Conservation (phyloP, 1,140 invertebrate species). For the Caenorhabditis tropicalis region DNA sequence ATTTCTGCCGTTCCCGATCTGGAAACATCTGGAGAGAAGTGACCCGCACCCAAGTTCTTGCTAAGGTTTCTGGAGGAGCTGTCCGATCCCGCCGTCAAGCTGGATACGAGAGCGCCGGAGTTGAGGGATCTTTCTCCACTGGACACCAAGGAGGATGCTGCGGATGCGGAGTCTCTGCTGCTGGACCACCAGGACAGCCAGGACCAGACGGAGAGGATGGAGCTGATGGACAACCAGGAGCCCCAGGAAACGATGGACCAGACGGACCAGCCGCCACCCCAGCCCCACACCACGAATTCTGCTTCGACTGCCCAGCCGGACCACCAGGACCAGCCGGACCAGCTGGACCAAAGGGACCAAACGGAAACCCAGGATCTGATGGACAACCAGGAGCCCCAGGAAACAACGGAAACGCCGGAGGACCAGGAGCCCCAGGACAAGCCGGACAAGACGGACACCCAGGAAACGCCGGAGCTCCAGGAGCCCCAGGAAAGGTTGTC, state of each 20-base stretch:
- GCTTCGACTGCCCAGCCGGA: conserved; percentile 63
- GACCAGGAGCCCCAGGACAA: conserved; percentile 41
- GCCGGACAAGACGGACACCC: conserved; percentile 50
- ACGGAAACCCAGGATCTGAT: conserved; percentile 50
- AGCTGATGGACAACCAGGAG: conserved; percentile 56
- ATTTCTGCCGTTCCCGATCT: conserved; percentile 67
- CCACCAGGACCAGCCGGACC: conserved; percentile 56
- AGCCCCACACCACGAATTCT: conserved; percentile 53
- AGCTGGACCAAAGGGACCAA: conserved; percentile 52
- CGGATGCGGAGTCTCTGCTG: conserved; percentile 60
- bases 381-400: conserved; percentile 54
- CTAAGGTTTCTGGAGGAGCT: conserved; percentile 44
- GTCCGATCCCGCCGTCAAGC: conserved; percentile 59
- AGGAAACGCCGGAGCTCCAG: conserved; percentile 51
- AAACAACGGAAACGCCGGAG: conserved; percentile 44
- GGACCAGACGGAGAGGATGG: conserved; percentile 62
- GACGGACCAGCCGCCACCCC: conserved; percentile 54
- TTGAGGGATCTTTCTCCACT: conserved; percentile 32
- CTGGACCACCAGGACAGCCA: conserved; percentile 62
- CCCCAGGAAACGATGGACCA: conserved; percentile 57
- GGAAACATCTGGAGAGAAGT: conserved; percentile 69
- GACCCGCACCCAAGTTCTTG: conserved; percentile 60
- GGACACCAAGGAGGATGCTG: conserved; percentile 58
- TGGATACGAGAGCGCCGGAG: conserved; percentile 58
- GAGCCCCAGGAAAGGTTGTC: conserved; percentile 49